These are phyloP conservation scores for Todiramphus chloris DNA, from an alignment of 2,113 vertebrate genomes.

Conservation along the genomic window DNA sequence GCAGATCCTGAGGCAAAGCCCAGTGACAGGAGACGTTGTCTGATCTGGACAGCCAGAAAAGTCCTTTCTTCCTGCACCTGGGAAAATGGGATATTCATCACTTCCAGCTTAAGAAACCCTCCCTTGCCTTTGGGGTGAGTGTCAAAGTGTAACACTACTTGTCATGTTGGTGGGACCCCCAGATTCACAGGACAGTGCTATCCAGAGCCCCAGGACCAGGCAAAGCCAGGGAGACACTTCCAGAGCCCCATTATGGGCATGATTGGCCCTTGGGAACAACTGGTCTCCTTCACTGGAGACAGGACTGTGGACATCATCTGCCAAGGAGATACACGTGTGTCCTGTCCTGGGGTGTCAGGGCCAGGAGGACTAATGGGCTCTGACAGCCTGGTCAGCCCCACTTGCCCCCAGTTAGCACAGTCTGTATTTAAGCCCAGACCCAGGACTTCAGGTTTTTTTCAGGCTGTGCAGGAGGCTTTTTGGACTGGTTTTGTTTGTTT, in stretches of 20 bases:
- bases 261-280: accelerated
- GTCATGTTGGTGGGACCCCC: background rate
- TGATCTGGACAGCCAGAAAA: background rate
- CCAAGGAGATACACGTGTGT: accelerated
- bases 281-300: too few relatives aligned
- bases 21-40: background rate
- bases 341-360: background rate
- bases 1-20: background rate
- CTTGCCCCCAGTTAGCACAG: background rate
- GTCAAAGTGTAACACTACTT: background rate
- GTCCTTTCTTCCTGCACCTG: background rate
- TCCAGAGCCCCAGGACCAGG: background rate
- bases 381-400: background rate
- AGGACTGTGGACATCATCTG: background rate
- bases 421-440: background rate
- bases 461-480: accelerated
- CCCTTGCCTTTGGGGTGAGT: accelerated
- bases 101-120: background rate
- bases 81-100: background rate
- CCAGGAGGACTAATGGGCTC: accelerated
- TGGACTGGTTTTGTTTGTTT: background rate
- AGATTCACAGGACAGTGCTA: background rate
- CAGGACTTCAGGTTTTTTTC: accelerated
- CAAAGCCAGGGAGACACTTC: background rate
- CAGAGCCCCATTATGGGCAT: background rate